Evolutionary conservation across 1,140 invertebrate species (phyloP), one percentile per base, ranked within the genome.

Genomic region (Meloidogyne exigua): DNA sequence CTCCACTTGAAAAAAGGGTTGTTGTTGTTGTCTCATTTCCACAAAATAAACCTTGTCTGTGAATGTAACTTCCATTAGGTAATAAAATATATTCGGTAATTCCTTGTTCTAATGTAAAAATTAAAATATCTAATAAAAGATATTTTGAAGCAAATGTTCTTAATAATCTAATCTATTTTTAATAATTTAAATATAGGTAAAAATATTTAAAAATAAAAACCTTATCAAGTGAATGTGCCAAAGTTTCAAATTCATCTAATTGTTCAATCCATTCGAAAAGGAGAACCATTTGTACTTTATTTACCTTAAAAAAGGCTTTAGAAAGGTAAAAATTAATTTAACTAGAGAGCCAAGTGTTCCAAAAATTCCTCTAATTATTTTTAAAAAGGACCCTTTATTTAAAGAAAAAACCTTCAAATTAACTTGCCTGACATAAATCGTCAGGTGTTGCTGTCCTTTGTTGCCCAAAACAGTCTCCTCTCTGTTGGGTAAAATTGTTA

Each of bases 51-150:
- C 12, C 72, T 42, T 57, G 28, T 36, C 11, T 63, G 21, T 68
- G 10, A n/a, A 84, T 44, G n/a, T 72, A 76, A 10, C 72, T 77
- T 42, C 83, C 83, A 65, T 83, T 83, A 2, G 80, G 79, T 18
- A 83, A 49, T 25, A 83, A 72, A 26, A 83, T 39, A 63, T 81
- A 75, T 72, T 83, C 82, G 15, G 73, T 67, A 39, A 49, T 79
- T 25, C 80, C 79, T 2, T 81, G 63, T 21, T 85, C 83, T 13
- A 87, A 76, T 18, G 84, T 83, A 68, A 85, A 81, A 64, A 85
- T 85, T 36, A 85, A 39, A 74, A 84, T 86, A 67, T 87, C 84
- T 1, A 85, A 68, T 15, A 85, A 62, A 21, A 85, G 78, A 64
- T 81, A 85, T 28, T 79, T 75, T 23, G 84, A 68, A 4, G 83